Conservation (phyloP, 2,888 invertebrate genomes). For the Antheraea assamensis region DNA sequence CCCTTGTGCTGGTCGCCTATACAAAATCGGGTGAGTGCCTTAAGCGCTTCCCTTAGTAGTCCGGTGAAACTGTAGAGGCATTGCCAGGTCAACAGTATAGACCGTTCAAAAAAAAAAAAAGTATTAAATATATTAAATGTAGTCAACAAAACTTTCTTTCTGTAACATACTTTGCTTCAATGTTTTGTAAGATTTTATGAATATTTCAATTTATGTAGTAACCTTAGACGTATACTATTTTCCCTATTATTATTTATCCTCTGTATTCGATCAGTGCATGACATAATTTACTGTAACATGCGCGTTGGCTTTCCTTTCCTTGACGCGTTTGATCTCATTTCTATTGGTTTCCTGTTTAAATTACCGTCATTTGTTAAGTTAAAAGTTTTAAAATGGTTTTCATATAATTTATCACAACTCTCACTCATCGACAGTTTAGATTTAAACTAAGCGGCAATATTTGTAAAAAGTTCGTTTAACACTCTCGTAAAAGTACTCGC, state of each 20-base stretch:
- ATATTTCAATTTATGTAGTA: not conserved
- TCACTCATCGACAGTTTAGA: not conserved
- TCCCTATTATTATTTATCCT: not conserved
- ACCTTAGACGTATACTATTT: not conserved
- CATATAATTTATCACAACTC: not conserved
- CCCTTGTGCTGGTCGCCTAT: no score
- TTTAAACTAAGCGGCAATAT: constrained; percentile 8
- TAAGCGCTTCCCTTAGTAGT: no score
- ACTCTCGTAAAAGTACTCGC: not conserved
- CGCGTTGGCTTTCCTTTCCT: not conserved
- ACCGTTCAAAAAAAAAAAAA: no score
- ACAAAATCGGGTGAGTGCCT: no score
- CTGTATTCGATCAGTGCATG: not conserved
- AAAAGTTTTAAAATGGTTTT: constrained; percentile 8
- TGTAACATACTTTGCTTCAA: no score
- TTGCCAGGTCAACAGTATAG: no score
- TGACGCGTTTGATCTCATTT: constrained; percentile 3
- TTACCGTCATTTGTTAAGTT: not conserved
- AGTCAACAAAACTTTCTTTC: no score
- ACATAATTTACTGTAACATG: constrained; percentile 2
- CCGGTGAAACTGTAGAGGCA: no score
- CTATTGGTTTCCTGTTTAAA: constrained; percentile 3
- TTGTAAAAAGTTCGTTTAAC: constrained; percentile 7
- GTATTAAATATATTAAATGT: no score
- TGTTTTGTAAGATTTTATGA: not conserved